A percentile compares a stretch with the other conserved stretches of the same genome.
phyloP scores from a whole-genome alignment of 92 coral and sea anemone species.

The Zoanthus solanderi region DNA sequence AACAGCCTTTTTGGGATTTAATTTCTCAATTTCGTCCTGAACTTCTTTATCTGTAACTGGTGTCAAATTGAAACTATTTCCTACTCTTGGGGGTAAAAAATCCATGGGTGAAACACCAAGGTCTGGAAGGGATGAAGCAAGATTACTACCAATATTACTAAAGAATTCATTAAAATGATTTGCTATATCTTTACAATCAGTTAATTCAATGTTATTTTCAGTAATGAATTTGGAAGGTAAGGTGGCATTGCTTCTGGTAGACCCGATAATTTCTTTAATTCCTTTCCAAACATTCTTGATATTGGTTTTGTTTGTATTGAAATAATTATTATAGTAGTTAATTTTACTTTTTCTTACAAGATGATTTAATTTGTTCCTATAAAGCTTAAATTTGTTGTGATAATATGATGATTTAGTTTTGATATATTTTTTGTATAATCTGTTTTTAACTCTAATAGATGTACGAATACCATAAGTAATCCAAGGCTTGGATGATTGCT shows the following conservation, averaged over 20 bases:
- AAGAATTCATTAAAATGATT: not conserved
- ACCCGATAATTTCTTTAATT: not conserved
- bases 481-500: not conserved
- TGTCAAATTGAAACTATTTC: not conserved
- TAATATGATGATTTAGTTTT: not conserved
- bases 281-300: not conserved
- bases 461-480: not conserved
- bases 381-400: too few species aligned
- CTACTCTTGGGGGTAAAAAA: not conserved
- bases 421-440: not conserved
- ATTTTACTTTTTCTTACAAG: not conserved
- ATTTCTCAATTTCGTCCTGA: not conserved
- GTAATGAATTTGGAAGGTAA: conserved; percentile 5
- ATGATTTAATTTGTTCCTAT: not conserved
- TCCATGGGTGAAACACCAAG: not conserved
- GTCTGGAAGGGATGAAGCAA: conserved; percentile 1
- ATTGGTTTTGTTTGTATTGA: not conserved
- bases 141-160: conserved; percentile 1
- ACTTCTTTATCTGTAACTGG: not conserved
- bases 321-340: not conserved
- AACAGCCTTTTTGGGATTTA: not conserved
- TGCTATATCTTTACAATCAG: not conserved
- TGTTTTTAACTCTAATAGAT: conserved; percentile 8
- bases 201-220: not conserved
- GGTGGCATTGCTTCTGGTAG: not conserved